A percentile compares a stretch with the other conserved stretches of the same genome.
Evolutionary conservation across 2,888 invertebrate species (phyloP).

Genomic region (Ornithoptera priamus): DNA sequence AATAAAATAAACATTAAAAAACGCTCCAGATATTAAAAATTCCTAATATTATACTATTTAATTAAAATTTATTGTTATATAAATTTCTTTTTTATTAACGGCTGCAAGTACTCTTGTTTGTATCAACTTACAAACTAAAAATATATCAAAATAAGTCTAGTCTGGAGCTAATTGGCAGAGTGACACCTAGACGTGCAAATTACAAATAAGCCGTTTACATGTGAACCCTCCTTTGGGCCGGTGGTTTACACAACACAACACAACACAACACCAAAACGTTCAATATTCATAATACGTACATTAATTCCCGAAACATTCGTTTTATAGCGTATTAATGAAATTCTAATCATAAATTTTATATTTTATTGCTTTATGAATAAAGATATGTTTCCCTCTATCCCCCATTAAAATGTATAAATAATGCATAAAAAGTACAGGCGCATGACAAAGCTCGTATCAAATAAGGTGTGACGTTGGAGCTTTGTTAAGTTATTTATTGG

Average conservation of each 20-base stretch:
- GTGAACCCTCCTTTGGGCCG: too few relatives aligned
- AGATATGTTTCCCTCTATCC: conserved; percentile 38
- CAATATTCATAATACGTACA: conserved; percentile 22
- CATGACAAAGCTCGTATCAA: conserved; percentile 66
- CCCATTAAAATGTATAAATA: conserved; percentile 36
- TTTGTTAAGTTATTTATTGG: conserved; percentile 73
- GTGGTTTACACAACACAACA: neutral
- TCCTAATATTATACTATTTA: too few relatives aligned
- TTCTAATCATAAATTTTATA: conserved; percentile 45
- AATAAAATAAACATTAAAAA: too few relatives aligned
- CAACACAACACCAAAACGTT: conserved; percentile 2
- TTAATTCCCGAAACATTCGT: conserved; percentile 36
- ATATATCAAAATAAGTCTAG: too few relatives aligned
- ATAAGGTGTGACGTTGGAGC: conserved; percentile 71
- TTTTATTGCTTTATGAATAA: conserved; percentile 49
- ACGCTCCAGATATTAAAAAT: too few relatives aligned
- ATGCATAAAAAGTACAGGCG: conserved; percentile 33
- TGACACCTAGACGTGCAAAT: too few relatives aligned
- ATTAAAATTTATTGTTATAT: too few relatives aligned
- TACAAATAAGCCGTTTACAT: too few relatives aligned
- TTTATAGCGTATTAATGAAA: conserved; percentile 51
- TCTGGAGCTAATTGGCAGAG: too few relatives aligned
- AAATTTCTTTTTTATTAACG: too few relatives aligned
- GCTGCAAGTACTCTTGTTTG: too few relatives aligned
- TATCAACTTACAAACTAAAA: too few relatives aligned